Conservation (phyloP, 2,113 vertebrate genomes). For the Hirundichthys speculiger region DNA sequence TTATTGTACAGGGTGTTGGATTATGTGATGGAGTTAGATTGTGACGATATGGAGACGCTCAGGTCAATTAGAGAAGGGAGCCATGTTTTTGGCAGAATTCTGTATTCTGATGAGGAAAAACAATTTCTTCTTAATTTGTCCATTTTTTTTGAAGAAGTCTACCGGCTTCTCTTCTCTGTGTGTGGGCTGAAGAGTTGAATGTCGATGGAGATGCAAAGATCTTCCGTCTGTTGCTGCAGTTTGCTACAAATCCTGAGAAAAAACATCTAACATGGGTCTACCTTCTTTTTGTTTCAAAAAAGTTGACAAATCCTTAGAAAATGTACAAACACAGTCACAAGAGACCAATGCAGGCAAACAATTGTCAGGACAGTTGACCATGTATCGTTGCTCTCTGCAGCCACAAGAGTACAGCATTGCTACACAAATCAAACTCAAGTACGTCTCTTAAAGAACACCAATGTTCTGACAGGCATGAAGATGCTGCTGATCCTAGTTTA, state of each 20-base stretch:
- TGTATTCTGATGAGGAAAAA: slow-evolving; percentile 10
- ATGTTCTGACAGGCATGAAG: slow-evolving; percentile 23
- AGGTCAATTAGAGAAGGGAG: not conserved
- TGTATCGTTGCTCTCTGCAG: slow-evolving; percentile 18
- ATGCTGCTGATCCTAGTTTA: slow-evolving; percentile 36
- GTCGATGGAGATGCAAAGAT: slow-evolving; percentile 15
- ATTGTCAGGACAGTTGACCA: slow-evolving; percentile 35
- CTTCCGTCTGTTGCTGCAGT: slow-evolving; percentile 25
- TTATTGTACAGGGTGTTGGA: slow-evolving; percentile 23
- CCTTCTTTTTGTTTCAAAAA: slow-evolving; percentile 21
- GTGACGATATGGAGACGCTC: not conserved
- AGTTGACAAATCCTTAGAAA: slow-evolving; percentile 53
- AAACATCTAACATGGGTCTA: slow-evolving; percentile 20
- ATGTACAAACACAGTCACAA: slow-evolving; percentile 67
- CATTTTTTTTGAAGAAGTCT: not conserved
- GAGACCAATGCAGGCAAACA: slow-evolving; percentile 63
- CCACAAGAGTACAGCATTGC: slow-evolving; percentile 58
- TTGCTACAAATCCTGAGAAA: slow-evolving; percentile 69
- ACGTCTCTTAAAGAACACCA: slow-evolving; percentile 11
- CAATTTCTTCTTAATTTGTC: not conserved
- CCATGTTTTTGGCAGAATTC: not conserved
- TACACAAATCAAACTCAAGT: slow-evolving; percentile 33
- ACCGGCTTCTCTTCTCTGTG: slow-evolving; percentile 3
- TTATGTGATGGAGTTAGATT: slow-evolving; percentile 26
- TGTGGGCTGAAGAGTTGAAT: slow-evolving; percentile 13